Base-by-base conservation (phyloP, 1,140 invertebrate species). In the Drosophila athabasca region DNA sequence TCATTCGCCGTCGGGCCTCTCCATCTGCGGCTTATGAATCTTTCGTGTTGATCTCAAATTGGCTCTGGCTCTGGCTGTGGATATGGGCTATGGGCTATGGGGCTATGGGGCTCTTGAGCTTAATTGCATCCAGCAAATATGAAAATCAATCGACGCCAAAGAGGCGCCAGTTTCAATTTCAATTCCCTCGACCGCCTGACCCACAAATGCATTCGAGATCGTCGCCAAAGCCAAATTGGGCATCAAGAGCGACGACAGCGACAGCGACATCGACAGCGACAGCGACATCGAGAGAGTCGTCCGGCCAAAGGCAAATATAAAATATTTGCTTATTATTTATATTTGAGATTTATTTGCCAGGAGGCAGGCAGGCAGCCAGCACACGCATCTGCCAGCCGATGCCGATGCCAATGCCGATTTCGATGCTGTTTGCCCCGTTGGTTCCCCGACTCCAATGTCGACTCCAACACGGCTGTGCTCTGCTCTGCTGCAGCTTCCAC, bases 151-250 rank as follows among this genome's bases (percentile, higher is more conserved):
- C 70, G 80, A 65, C 49, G 53, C 43, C 53, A 65, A 22, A 45
- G 43, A 69, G 79, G 68, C 82, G 81, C 81, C 81, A 87, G 82
- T 66, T 73, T 87, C 78, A 82, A 85, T 89, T 87, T 74, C 83
- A 50, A 65, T 66, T 70, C 71, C 85, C 71, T 61, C 62, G 73
- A 77, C 74, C 74, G 74, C 52, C 52, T 78, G 75, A 78, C 75
- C 75, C 83, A 87, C 72, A 79, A 87, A 89, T 71, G 72, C 46
- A 66, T 66, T 52, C 64, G 48, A 67, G 41, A 59, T 70, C 53
- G 49, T 67, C 64, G 67, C 75, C 57, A 76, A 69, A 50, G 55
- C 71, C 79, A 87, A 87, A 87, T 87, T 87, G 84, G 84, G 79
- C 64, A 62, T 68, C 54, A 53, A 58, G 59, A 46, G 39, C 55